phyloP scores from a whole-genome alignment of 2,113 vertebrate genomes.

The Phyllostomus hastatus region DNA sequence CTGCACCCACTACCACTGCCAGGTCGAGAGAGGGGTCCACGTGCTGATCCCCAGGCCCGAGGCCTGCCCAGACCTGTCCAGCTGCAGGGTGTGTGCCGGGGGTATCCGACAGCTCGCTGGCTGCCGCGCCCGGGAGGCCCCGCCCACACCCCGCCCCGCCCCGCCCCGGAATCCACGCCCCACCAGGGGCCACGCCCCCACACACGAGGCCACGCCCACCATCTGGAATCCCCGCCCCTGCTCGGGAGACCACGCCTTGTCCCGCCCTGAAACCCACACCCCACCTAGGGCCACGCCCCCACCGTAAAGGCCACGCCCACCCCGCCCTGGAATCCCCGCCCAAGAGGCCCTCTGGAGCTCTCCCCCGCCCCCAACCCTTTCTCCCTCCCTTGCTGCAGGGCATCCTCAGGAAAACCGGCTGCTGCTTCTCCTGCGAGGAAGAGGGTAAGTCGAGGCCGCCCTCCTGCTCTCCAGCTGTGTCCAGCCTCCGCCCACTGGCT shows the following conservation, averaged over 20 bases:
- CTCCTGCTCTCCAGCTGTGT: neutral
- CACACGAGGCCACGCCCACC: too few relatives aligned
- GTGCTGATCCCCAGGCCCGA: conserved; percentile 49
- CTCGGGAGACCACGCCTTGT: fast-evolving
- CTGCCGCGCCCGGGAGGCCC: fast-evolving
- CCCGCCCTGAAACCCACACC: neutral
- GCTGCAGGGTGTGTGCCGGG: conserved; percentile 41
- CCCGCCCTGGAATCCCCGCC: fast-evolving
- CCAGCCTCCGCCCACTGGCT: neutral
- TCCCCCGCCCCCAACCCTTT: fast-evolving
- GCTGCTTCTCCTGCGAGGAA: conserved; percentile 65
- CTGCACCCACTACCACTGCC: conserved; percentile 87
- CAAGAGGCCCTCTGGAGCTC: neutral
- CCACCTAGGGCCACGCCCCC: neutral
- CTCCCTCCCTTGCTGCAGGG: conserved; percentile 38
- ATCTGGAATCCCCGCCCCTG: too few relatives aligned
- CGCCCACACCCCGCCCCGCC: neutral
- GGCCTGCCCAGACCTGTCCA: neutral
- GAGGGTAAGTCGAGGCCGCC: neutral
- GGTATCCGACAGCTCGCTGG: too few relatives aligned
- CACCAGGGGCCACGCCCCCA: fast-evolving
- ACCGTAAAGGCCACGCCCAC: too few relatives aligned
- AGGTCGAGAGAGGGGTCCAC: conserved; percentile 63
- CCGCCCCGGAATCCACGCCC: neutral
- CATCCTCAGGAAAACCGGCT: conserved; percentile 25